Conservation (phyloP, 2,888 invertebrate genomes). For the Mythimna loreyi region DNA sequence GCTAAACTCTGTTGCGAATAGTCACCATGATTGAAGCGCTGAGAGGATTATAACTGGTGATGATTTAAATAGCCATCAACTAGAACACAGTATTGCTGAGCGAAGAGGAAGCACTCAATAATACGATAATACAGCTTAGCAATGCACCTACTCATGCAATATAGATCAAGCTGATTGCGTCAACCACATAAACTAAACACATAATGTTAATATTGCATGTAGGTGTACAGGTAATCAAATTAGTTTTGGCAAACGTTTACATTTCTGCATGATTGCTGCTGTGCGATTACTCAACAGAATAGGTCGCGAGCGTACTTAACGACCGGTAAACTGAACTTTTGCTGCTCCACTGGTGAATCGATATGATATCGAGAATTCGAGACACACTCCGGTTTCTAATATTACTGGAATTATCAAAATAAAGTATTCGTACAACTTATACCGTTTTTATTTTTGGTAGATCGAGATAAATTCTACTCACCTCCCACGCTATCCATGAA, state of each 20-base stretch:
- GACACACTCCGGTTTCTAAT: slow-evolving; percentile 68
- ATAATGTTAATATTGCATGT: slow-evolving; percentile 12
- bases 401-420: slow-evolving; percentile 56
- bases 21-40: no score
- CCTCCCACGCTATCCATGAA: slow-evolving; percentile 46
- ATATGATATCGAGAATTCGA: slow-evolving; percentile 68
- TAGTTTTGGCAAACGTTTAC: slow-evolving; percentile 76
- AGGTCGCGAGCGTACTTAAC: slow-evolving; percentile 79
- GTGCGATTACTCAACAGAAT: slow-evolving; percentile 76
- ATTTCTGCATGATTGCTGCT: slow-evolving; percentile 81
- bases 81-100: slow-evolving; percentile 10
- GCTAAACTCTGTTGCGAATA: no score
- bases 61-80: not conserved
- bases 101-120: not conserved
- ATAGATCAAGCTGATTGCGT: slow-evolving; percentile 62
- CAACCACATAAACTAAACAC: slow-evolving; percentile 45
- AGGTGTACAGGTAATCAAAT: slow-evolving; percentile 52
- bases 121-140: slow-evolving; percentile 34
- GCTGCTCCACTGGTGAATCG: slow-evolving; percentile 77
- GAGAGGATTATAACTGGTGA: no score
- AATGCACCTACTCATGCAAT: slow-evolving; percentile 56
- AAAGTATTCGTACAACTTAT: slow-evolving; percentile 58
- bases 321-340: slow-evolving; percentile 78
- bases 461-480: slow-evolving; percentile 9
- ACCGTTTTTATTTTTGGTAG: slow-evolving; percentile 55